phyloP scores from a whole-genome alignment of 2,113 vertebrate species.

The Actenoides hombroni region DNA sequence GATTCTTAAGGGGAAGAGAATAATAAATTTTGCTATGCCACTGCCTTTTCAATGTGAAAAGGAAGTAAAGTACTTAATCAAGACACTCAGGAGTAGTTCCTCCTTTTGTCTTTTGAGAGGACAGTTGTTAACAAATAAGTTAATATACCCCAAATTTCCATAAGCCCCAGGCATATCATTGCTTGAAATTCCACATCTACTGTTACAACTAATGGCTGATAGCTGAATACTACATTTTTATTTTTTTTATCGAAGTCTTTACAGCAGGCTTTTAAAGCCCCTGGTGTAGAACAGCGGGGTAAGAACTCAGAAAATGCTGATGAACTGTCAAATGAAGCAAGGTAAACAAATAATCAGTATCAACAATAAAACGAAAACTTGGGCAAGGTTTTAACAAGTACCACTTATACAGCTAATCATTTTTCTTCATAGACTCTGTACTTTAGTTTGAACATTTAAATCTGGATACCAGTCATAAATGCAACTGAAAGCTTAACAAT shows the following conservation, averaged over 20 bases:
- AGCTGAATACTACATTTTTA: background rate
- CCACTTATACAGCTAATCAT: background rate
- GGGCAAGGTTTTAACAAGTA: conserved; percentile 3
- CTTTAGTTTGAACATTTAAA: conserved; percentile 4
- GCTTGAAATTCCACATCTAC: background rate
- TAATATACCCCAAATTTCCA: background rate
- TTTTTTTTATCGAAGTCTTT: background rate
- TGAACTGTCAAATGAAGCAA: background rate
- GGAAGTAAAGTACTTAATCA: conserved; percentile 15
- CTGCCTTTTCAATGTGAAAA: background rate
- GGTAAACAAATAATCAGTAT: background rate
- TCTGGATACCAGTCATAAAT: background rate
- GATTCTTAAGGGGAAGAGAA: background rate
- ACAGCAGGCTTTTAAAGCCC: background rate
- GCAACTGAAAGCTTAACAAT: background rate
- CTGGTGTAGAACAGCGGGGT: background rate
- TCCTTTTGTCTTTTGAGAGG: background rate
- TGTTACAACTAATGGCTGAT: background rate
- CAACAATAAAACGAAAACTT: background rate
- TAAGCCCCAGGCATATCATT: background rate
- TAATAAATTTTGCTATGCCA: background rate
- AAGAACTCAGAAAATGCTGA: background rate
- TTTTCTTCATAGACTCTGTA: background rate
- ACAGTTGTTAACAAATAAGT: background rate
- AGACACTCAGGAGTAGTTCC: background rate